phyloP scores from a whole-genome alignment of 1,140 invertebrate species.

The Philopotamus ludificatus region DNA sequence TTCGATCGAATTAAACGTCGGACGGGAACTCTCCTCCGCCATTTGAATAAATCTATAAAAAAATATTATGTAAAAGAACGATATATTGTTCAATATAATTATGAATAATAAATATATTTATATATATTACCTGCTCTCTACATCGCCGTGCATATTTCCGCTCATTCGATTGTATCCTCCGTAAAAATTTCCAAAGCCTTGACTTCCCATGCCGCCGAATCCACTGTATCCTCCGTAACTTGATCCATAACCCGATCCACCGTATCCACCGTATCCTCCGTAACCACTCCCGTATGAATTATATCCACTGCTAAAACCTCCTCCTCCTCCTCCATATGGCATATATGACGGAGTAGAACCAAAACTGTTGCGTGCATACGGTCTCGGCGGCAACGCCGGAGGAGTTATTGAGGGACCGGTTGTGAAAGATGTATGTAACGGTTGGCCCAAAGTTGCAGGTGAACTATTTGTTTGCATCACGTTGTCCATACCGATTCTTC shows the following conservation, averaged over 20 bases:
- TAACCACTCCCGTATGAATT: conserved; percentile 7
- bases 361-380: conserved; percentile 22
- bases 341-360: conserved; percentile 37
- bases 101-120: neutral
- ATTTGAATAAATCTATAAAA: conserved; percentile 74
- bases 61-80: conserved; percentile 12
- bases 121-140: conserved; percentile 30
- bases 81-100: neutral
- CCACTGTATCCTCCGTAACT: conserved; percentile 45
- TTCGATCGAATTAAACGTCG: conserved; percentile 93
- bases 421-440: neutral
- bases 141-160: conserved; percentile 24
- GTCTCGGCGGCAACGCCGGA: conserved; percentile 38
- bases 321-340: conserved; percentile 9
- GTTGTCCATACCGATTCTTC: conserved; percentile 24
- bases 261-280: conserved; percentile 38
- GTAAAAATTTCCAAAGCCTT: conserved; percentile 24
- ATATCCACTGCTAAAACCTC: conserved; percentile 4
- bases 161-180: conserved; percentile 13
- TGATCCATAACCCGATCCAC: conserved; percentile 41
- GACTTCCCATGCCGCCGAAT: conserved; percentile 42
- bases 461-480: neutral
- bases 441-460: neutral
- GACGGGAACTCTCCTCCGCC: conserved; percentile 86
- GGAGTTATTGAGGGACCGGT: neutral